Percentiles rank a stretch among this genome's conserved stretches.
Evolutionary conservation across 2,888 invertebrate species (phyloP).

Genomic region (Prionchulus punctatus): DNA sequence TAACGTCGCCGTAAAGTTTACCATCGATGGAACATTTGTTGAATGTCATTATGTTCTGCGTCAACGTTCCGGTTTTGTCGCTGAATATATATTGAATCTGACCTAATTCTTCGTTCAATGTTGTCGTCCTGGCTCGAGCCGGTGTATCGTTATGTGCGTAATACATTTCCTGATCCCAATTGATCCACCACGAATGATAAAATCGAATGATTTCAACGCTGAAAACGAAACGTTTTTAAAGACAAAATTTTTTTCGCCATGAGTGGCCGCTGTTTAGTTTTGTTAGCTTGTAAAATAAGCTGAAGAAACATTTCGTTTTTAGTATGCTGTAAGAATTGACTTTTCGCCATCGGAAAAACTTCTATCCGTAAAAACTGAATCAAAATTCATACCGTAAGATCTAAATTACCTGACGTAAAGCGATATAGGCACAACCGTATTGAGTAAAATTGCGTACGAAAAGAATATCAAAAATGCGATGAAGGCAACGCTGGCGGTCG

Average conservation of each 20-base stretch:
- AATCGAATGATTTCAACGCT: slow-evolving; percentile 79
- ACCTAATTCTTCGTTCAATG: slow-evolving; percentile 90
- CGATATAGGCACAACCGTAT: slow-evolving; percentile 98
- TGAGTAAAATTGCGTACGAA: slow-evolving; percentile 96
- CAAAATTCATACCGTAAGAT: slow-evolving; percentile 61
- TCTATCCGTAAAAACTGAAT: not conserved
- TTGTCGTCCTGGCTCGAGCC: slow-evolving; percentile 89
- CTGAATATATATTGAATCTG: slow-evolving; percentile 99
- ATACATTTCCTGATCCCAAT: slow-evolving; percentile 98
- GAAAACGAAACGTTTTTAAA: slow-evolving; percentile 15
- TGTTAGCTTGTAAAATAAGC: not conserved
- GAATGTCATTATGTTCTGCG: slow-evolving; percentile 99
- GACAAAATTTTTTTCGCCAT: not conserved
- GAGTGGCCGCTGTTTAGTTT: not conserved
- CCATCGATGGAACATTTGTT: slow-evolving; percentile 95
- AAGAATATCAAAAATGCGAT: slow-evolving; percentile 93
- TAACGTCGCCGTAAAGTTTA: slow-evolving; percentile 71
- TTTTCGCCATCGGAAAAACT: too few species aligned
- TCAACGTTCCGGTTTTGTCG: slow-evolving; percentile 96
- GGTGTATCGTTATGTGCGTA: slow-evolving; percentile 71
- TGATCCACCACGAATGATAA: slow-evolving; percentile 91
- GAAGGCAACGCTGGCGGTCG: slow-evolving; percentile 43
- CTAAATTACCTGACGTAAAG: slow-evolving; percentile 70
- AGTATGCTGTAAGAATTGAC: too few species aligned
- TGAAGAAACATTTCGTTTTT: not conserved